phyloP scores from a whole-genome alignment of 2,797 vertebrate genomes.

The Bryconaethiops microstoma region DNA sequence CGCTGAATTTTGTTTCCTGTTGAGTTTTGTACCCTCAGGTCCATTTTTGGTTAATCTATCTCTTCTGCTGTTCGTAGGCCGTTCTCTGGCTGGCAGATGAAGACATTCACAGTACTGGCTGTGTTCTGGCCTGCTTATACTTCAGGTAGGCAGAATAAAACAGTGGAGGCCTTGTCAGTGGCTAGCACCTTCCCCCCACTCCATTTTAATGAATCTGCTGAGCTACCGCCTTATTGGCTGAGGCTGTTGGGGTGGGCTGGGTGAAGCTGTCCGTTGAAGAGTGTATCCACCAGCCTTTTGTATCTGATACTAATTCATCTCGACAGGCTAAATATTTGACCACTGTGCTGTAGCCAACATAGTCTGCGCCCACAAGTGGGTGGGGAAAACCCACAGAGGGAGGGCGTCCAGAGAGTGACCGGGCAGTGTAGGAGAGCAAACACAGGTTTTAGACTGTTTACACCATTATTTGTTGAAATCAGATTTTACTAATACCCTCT shows the following conservation, averaged over 20 bases:
- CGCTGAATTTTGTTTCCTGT: background rate
- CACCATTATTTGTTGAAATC: no score
- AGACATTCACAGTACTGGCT: background rate
- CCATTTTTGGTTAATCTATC: background rate
- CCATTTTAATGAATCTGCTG: slow-evolving; percentile 19
- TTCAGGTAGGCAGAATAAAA: slow-evolving; percentile 36
- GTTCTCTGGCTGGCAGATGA: background rate
- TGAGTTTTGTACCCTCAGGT: background rate
- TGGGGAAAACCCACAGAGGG: no score
- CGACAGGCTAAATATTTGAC: slow-evolving; percentile 60
- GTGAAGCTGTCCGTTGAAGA: slow-evolving; percentile 66
- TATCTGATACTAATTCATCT: slow-evolving; percentile 57
- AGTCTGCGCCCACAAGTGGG: no score
- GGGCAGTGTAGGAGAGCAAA: no score
- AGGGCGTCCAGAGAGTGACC: no score
- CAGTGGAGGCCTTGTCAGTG: slow-evolving; percentile 51
- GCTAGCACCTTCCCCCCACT: slow-evolving; percentile 1
- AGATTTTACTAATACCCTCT: no score
- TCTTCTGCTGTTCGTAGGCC: background rate
- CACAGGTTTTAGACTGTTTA: no score
- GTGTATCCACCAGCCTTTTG: slow-evolving; percentile 62
- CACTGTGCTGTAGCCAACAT: slow-evolving; percentile 43
- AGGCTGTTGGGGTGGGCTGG: slow-evolving; percentile 45
- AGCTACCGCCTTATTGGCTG: slow-evolving; percentile 45
- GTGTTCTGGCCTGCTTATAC: background rate